A percentile compares a stretch with the other conserved stretches of the same genome.
Conservation (phyloP, 2,797 vertebrate species). For the Bufotes viridis region DNA sequence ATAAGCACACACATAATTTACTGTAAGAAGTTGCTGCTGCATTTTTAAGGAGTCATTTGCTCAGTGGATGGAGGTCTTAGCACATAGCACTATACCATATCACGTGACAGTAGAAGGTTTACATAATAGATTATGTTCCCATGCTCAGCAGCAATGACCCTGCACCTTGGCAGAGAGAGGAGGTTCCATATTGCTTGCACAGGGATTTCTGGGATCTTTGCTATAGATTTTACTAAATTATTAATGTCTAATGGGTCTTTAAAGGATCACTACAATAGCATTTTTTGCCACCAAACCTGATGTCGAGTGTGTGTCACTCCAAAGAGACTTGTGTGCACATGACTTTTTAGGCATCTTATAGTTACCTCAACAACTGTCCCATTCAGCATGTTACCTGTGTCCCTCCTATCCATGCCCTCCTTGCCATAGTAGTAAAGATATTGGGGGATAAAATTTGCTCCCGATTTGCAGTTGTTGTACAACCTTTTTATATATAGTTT, state of each 20-base stretch:
- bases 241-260: not conserved
- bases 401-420: too few species aligned
- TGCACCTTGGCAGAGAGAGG: not conserved
- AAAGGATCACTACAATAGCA: not conserved
- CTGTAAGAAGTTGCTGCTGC: not conserved
- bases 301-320: too few species aligned
- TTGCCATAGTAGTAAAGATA: too few species aligned
- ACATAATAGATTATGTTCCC: not conserved
- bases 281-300: too few species aligned
- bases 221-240: not conserved
- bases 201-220: not conserved
- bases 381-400: too few species aligned
- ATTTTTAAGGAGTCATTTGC: constrained; percentile 16
- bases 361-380: too few species aligned
- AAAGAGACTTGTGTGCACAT: too few species aligned
- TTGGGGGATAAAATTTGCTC: too few species aligned
- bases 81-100: not conserved
- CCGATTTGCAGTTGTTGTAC: too few species aligned
- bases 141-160: not conserved
- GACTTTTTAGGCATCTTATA: too few species aligned
- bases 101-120: too few species aligned
- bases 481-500: too few species aligned
- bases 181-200: not conserved
- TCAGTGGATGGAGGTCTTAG: not conserved
- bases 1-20: not conserved